phyloP scores from a whole-genome alignment of 2,888 invertebrate species.

The Tryphoninae sp. region DNA sequence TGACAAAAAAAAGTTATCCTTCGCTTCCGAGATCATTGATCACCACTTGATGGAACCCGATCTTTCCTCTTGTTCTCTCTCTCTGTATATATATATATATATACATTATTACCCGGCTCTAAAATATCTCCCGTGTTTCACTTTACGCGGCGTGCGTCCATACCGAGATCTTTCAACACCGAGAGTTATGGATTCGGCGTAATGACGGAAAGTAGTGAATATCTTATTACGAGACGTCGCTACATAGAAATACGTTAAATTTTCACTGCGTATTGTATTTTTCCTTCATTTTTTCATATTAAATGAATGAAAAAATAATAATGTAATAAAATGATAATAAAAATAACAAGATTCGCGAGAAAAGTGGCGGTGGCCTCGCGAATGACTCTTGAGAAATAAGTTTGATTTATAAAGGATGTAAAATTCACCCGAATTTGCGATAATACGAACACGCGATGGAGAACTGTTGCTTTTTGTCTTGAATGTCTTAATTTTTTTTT shows the following conservation, averaged over 20 bases:
- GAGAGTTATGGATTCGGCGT: conserved; percentile 10
- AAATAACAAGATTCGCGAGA: neutral
- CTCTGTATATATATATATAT: neutral
- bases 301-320: neutral
- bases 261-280: too few relatives aligned
- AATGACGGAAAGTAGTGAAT: neutral
- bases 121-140: conserved; percentile 11
- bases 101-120: neutral
- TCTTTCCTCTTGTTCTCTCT: conserved; percentile 1
- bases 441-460: neutral
- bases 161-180: conserved; percentile 5
- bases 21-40: conserved; percentile 67
- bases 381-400: conserved; percentile 1
- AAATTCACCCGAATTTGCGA: neutral
- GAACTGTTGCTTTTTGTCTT: neutral
- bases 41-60: conserved; percentile 38
- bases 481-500: neutral
- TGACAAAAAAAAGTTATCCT: conserved; percentile 67
- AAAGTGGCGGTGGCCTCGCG: neutral
- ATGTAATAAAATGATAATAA: neutral
- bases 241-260: neutral
- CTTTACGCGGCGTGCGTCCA: conserved; percentile 3
- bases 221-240: conserved; percentile 26
- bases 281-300: neutral
- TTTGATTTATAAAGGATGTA: neutral